Percentiles rank a stretch among this genome's conserved stretches.
phyloP scores from a whole-genome alignment of 2,113 vertebrate genomes.

The Poeciliopsis turrubarensis region DNA sequence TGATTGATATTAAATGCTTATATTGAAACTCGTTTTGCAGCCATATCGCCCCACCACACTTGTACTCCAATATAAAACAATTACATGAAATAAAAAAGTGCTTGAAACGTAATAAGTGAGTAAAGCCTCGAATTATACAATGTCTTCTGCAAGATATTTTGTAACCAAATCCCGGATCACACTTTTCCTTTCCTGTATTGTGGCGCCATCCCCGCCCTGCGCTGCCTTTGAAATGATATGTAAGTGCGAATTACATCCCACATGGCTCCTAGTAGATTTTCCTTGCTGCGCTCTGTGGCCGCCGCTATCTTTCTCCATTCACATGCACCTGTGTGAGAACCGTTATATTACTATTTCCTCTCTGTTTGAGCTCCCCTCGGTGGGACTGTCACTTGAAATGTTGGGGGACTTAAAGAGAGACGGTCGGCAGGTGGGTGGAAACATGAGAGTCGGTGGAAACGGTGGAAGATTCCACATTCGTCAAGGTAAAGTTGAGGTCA shows the following conservation, averaged over 20 bases:
- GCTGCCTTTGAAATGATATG: slow-evolving; percentile 35
- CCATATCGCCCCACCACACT: too few species aligned
- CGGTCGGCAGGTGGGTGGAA: not conserved
- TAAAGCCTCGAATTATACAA: not conserved
- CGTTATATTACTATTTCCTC: slow-evolving; percentile 18
- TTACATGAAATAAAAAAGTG: not conserved
- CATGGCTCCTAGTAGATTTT: slow-evolving; percentile 33
- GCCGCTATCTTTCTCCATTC: slow-evolving; percentile 10
- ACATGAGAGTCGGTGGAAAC: not conserved
- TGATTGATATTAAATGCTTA: too few species aligned
- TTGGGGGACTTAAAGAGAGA: not conserved
- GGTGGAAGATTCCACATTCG: not conserved
- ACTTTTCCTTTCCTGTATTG: not conserved
- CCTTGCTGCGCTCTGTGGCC: not conserved
- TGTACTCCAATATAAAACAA: too few species aligned
- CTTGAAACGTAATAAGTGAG: not conserved
- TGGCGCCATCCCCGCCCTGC: not conserved
- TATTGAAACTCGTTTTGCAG: too few species aligned
- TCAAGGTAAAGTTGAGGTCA: not conserved
- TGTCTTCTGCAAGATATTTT: not conserved
- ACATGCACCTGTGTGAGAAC: slow-evolving; percentile 13
- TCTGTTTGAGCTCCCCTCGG: slow-evolving; percentile 31
- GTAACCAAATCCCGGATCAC: not conserved
- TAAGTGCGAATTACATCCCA: slow-evolving; percentile 45
- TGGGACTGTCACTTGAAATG: not conserved